Evolutionary conservation across 1,140 invertebrate species (phyloP), one percentile per base, ranked within the genome.

Genomic region (Pseudachorutes palmiensis): DNA sequence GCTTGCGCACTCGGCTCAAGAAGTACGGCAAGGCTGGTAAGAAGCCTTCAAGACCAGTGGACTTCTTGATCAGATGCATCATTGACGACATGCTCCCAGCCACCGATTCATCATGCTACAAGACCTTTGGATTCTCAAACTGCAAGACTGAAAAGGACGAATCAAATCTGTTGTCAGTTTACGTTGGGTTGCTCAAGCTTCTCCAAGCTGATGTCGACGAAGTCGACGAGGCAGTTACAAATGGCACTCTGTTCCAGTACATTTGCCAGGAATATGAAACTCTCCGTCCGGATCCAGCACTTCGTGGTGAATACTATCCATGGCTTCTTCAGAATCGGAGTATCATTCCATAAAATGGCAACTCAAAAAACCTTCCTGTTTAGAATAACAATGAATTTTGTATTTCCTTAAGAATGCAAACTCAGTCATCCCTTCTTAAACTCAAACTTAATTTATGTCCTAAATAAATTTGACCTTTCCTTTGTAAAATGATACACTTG

Each of bases 121-220:
- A 55, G 14, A 3, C 24, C 5, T 55, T 55, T 55, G 51, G 51
- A 55, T 55, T 55, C 24, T 55, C 51, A 55, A 55, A 55, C 14
- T 55, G 51, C 24, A 14, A 55, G 51, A 55, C 51, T 55, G 51
- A 55, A 26, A 14, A 55, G 51, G 51, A 55, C 24, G 51, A 55
- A 55, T 9, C 51, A 3, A 55, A 55, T 5, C 24, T 55, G 24
- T 22, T 55, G 3, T 12, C 12, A 14, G 51, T 55, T 24, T 55
- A 55, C 24, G 24, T 55, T 5, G 51, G 14, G 24, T 24, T 55
- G 5, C 12, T 55, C 24, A 14, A 55, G 51, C 51, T 55, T 3
- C 24, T 55, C 12, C 9, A 55, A 16, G 24, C 24, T 55, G 51
- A 55, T 22, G 24, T 55, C 24, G 51, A 55, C 51, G 51, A 55